Evolutionary conservation across 2,113 vertebrate species (phyloP), one percentile per base, ranked within the genome.

Genomic region (Mustelus asterias): DNA sequence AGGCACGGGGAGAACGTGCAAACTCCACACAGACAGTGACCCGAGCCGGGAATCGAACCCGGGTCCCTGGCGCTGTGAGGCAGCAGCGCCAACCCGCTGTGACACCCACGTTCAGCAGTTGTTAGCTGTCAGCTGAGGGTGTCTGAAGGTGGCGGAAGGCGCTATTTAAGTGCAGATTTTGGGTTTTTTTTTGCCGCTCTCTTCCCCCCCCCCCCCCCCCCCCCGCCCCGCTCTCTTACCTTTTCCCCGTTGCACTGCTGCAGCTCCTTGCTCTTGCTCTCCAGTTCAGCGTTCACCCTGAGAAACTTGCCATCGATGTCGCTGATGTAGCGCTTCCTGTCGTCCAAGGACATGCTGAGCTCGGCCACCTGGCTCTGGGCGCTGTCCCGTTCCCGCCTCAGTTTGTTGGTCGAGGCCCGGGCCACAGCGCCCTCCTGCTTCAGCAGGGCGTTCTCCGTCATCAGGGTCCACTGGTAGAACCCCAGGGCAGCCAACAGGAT

Each of bases 321-420:
- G 18, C 60, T 93, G 89, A 93, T 65, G 89, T 93, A 93, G 89
- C 63, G 89, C 14, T 93, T 93, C 89, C 65, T 93, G 60, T 65
- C 33, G 33, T 93, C 37, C 0, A 93, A 18, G 16, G 6, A 2
- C 60, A 93, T n/a, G 58, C 6, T 37, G 0, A 65, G 5, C n/a
- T 65, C 89, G 33, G 16, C 33, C 33, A n/a, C 3, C 10, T 14
- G 88, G 54, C 29, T 33, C 58, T 90, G 29, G 11, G 16, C 11
- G 0, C 1, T 13, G 1, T 16, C 26, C 29, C 3, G 37, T 1
- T 33, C 89, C 89, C 1, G n/a, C 33, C 9, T 93, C 33, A 93
- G 89, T 33, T 65, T n/a, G 6, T 7, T 33, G 0, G 3, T 3
- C 16, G 6, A 3, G 0, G 22, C 16, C 60, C 16, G 0, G 0